Conservation (phyloP, 2,888 invertebrate species). For the Teinopalpus imperialis region DNA sequence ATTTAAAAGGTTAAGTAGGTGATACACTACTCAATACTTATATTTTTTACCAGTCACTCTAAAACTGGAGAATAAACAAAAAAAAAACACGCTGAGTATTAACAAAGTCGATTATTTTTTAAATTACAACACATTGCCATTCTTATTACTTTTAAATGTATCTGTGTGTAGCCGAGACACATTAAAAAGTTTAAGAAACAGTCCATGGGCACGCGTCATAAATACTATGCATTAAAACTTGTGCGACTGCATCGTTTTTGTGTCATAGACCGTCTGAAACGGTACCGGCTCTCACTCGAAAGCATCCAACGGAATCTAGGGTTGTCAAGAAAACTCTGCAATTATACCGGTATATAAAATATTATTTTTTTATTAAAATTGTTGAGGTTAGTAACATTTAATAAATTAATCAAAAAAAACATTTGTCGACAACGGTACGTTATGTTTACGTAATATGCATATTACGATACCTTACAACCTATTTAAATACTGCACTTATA, state of each 20-base stretch:
- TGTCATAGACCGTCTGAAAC: slow-evolving; percentile 36
- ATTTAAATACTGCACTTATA: slow-evolving; percentile 79
- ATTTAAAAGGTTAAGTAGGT: too few species aligned
- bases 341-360: slow-evolving; percentile 79
- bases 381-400: slow-evolving; percentile 70
- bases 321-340: slow-evolving; percentile 46
- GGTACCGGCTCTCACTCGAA: slow-evolving; percentile 36
- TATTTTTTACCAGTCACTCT: too few species aligned
- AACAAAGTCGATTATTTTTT: too few species aligned
- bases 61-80: too few species aligned
- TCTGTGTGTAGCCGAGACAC: too few species aligned
- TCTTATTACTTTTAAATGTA: too few species aligned
- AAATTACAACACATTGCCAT: too few species aligned
- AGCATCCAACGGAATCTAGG: slow-evolving; percentile 23
- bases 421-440: slow-evolving; percentile 68
- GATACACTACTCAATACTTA: too few species aligned
- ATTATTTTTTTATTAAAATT: slow-evolving; percentile 72
- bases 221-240: slow-evolving; percentile 9
- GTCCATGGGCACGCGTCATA: slow-evolving; percentile 1
- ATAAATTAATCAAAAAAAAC: slow-evolving; percentile 77
- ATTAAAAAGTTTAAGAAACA: too few species aligned
- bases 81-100: too few species aligned
- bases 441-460: slow-evolving; percentile 77
- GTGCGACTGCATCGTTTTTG: slow-evolving; percentile 24
- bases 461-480: slow-evolving; percentile 80